Evolutionary conservation across 2,797 vertebrate genomes (phyloP), one percentile per base, ranked within the genome.

Genomic region (Platyrinchus mystaceus): DNA sequence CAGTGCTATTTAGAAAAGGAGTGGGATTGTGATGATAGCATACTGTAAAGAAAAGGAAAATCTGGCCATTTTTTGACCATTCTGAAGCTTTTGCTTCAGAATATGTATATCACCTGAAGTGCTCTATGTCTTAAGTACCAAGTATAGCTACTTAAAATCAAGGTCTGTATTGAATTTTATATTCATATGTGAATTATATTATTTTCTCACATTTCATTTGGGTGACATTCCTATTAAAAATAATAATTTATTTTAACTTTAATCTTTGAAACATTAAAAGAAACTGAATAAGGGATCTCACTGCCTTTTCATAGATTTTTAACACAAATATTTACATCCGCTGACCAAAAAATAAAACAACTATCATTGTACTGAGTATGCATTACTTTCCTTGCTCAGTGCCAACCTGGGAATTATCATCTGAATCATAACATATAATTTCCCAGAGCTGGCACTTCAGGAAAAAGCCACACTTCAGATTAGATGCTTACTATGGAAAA

Each of bases 11-110:
- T 46, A 81, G 37, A 75, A 91, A 93, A 63, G 14, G 10, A 10
- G 6, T 5, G 10, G 0, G 1, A 68, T 2, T 84, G 16, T 43
- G 41, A 26, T n/a, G 19, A 43, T 6, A 39, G 26, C 16, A 41
- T 23, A 36, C 14, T 30, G 22, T 27, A 78, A 83, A 68, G 34
- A 59, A 47, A 52, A 58, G 59, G 62, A 26, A 39, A 12, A 9
- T 70, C 32, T 74, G 15, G 6, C 6, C 26, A 14, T 2, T 64
- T 77, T 80, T 75, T 68, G 13, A 56, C 34, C 16, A 44, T 21
- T 52, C 50, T 52, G 50, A 52, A 30, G 26, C 27, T 81, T 77
- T 81, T 55, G 12, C 26, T 92, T 84, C 66, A 78, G 73, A 67
- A 70, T 26, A 32, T 20, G 4, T 6, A 1, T 18, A n/a, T 67